A percentile compares a stretch with the other conserved stretches of the same genome.
phyloP scores from a whole-genome alignment of 2,888 invertebrate species.

The Thecophora atra region DNA sequence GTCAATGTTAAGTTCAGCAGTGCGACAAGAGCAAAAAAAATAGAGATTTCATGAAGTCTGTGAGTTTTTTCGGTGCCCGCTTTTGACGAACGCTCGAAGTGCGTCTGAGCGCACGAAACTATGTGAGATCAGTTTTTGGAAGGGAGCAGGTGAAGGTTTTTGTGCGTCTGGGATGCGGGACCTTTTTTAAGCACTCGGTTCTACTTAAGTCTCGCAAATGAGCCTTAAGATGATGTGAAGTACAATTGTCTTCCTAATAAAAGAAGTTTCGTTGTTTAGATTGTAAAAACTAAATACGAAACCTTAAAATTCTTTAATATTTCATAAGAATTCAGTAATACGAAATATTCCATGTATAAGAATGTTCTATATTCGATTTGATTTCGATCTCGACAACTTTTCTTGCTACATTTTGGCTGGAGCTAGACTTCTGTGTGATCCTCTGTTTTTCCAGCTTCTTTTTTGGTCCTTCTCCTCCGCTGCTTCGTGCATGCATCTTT shows the following conservation, averaged over 20 bases:
- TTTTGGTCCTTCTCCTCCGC: neutral
- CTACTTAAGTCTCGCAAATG: no score
- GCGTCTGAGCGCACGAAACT: constrained; percentile 45
- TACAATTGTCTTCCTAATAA: no score
- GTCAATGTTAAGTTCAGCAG: constrained; percentile 13
- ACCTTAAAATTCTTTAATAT: neutral
- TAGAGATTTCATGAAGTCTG: neutral
- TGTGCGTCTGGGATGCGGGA: neutral
- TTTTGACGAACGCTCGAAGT: constrained; percentile 46
- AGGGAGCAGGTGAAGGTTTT: constrained; percentile 32
- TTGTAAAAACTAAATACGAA: neutral
- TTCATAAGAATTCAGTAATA: no score
- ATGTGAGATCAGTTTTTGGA: constrained; percentile 8
- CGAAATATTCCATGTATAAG: neutral
- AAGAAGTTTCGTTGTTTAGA: no score
- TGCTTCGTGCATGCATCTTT: neutral
- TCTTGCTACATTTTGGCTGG: no score
- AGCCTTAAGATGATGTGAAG: no score
- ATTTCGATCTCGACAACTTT: no score
- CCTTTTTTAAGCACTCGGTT: no score
- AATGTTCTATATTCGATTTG: no score
- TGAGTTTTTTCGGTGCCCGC: neutral
- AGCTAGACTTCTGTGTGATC: no score
- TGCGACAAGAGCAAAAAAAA: constrained; percentile 7
- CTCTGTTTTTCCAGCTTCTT: no score